phyloP scores from a whole-genome alignment of 2,888 invertebrate species.

The Bellardia bayeri region DNA sequence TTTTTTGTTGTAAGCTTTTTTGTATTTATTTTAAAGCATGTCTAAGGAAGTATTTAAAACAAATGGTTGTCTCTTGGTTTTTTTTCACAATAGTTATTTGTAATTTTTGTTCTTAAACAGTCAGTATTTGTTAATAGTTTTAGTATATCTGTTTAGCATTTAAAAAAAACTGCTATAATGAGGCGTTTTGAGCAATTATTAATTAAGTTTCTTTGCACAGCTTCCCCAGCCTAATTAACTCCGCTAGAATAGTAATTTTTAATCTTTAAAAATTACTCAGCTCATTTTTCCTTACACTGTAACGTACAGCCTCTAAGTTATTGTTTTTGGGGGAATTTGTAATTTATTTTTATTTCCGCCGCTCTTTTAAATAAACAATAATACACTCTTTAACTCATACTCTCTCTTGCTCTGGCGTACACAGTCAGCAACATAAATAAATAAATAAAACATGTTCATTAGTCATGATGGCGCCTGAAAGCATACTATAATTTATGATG shows the following conservation, averaged over 20 bases:
- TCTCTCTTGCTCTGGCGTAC: not conserved
- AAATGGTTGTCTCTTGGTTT: not conserved
- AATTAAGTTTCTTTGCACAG: conserved; percentile 37
- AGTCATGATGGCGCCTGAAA: conserved; percentile 66
- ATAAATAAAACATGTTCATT: conserved; percentile 36
- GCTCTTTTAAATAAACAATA: not conserved
- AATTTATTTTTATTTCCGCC: not conserved
- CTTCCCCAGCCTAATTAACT: conserved; percentile 38
- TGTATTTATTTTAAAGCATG: conserved; percentile 18
- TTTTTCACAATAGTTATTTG: not conserved
- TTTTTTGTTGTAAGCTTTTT: not conserved
- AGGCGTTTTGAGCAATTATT: conserved; percentile 52
- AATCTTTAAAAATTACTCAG: not conserved
- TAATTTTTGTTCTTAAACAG: conserved; percentile 13
- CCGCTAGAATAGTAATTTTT: conserved; percentile 40
- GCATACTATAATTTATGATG: conserved; percentile 56
- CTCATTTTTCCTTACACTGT: not conserved
- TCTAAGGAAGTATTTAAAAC: conserved; percentile 43
- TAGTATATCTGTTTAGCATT: not conserved
- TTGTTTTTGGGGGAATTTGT: not conserved
- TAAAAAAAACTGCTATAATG: conserved; percentile 12
- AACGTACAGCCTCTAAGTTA: too few species aligned
- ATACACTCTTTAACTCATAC: not conserved
- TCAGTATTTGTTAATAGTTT: conserved; percentile 6
- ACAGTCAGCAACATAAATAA: not conserved